Conservation (phyloP, 2,888 invertebrate species). For the Drosophila kambysellisi region DNA sequence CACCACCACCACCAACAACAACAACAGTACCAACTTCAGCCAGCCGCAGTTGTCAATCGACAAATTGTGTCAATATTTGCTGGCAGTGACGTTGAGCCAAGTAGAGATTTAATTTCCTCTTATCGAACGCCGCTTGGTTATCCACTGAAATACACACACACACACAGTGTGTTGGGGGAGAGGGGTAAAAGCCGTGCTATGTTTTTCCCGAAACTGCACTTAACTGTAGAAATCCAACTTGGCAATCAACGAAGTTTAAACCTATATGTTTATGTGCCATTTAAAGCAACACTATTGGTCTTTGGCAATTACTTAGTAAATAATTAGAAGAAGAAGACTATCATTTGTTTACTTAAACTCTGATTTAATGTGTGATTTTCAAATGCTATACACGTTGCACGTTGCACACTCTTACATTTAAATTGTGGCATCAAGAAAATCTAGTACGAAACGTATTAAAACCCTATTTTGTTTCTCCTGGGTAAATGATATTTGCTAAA, state of each 20-base stretch:
- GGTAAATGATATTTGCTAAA: neutral
- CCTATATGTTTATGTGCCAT: constrained; percentile 1
- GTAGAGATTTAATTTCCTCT: constrained; percentile 76
- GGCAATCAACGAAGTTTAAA: constrained; percentile 1
- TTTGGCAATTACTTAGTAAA: neutral
- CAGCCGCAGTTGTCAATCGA: constrained; percentile 71
- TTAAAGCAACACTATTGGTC: neutral
- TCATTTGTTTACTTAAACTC: neutral
- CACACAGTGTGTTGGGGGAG: neutral
- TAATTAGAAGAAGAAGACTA: neutral
- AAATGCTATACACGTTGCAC: neutral
- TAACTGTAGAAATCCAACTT: constrained; percentile 19
- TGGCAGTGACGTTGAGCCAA: constrained; percentile 72
- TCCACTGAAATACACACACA: constrained; percentile 22
- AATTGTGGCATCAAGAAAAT: neutral
- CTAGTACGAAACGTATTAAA: neutral
- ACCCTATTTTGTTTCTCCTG: too few relatives aligned
- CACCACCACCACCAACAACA: constrained; percentile 12
- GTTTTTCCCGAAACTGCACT: constrained; percentile 28
- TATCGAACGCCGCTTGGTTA: constrained; percentile 59
- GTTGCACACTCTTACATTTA: neutral
- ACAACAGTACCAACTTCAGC: constrained; percentile 17
- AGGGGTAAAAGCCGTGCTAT: constrained; percentile 17
- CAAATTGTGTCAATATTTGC: constrained; percentile 79
- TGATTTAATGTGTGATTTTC: neutral